Evolutionary conservation across 2,113 vertebrate species (phyloP), one percentile per base, ranked within the genome.

Genomic region (Silurus meridionalis): DNA sequence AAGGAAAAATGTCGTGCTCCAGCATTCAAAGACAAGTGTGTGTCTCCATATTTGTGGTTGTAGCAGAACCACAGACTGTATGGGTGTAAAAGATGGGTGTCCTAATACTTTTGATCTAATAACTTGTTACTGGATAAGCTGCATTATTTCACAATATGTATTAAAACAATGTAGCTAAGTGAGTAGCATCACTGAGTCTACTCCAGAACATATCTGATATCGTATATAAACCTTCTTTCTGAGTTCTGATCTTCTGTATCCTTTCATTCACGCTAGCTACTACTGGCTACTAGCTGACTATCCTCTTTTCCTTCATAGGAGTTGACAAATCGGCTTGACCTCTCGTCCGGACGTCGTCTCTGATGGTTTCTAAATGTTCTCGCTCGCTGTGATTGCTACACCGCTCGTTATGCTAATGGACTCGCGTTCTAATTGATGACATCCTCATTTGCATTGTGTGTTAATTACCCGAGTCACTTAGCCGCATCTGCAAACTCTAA

Each of bases 321-420:
- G 80, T 85, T 89, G 88, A 91, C 85, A 89, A 91, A 94, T 89
- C 88, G 83, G 58, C 87, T 88, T 93, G 91, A 94, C 92, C 93
- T 86, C 82, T 88, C 46, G 86, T 86, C 85, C 80, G 46, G 53
- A 82, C 79, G 84, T 13, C 78, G 81, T 87, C 90, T 92, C 87
- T 61, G 78, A 85, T 85, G 90, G 86, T 92, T 93, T 91, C 87
- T 90, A 90, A 93, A 92, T 91, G 91, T 91, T 93, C 91, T 87
- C 87, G 90, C 91, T 82, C 80, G 72, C 85, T 60, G 89, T 90
- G 92, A 94, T 94, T 92, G 92, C 90, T 88, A 92, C 37, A 89
- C 93, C 91, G 82, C 61, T 92, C 93, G 94, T 94, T 94, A 94
- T 89, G 91, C 91, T 94, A 95, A 95, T 94, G 91, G 93, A 92